Conservation (phyloP, 2,113 vertebrate species). For the Grammomys dolichurus region DNA sequence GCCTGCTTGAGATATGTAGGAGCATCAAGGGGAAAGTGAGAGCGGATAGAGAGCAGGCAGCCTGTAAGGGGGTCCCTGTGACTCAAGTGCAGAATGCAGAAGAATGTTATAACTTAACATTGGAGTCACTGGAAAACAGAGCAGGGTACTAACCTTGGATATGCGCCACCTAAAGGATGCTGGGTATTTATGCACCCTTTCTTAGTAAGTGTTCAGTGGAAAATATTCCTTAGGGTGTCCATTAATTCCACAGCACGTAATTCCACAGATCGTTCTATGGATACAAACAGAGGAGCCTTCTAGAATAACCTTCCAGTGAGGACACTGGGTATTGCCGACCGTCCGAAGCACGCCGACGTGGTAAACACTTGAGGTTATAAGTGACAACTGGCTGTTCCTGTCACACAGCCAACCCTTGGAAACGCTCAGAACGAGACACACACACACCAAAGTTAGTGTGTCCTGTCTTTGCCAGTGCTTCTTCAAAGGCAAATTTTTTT, state of each 20-base stretch:
- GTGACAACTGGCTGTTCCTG: background rate
- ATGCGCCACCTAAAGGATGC: background rate
- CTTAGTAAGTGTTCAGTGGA: background rate
- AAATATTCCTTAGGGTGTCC: background rate
- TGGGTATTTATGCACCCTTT: background rate
- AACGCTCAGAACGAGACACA: background rate
- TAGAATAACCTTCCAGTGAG: background rate
- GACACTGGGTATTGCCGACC: background rate
- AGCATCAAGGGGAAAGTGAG: background rate
- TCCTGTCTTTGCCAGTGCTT: background rate
- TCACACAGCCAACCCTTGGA: background rate
- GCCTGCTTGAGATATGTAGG: background rate
- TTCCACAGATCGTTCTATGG: background rate
- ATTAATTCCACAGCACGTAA: constrained; percentile 11
- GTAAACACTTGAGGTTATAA: background rate
- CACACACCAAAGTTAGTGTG: background rate
- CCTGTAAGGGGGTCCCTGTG: background rate
- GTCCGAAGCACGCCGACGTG: background rate
- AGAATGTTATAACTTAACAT: background rate
- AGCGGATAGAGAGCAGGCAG: background rate
- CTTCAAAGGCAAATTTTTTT: background rate
- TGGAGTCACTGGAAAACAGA: background rate
- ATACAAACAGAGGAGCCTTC: background rate
- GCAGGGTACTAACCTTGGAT: background rate
- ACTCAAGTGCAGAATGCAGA: background rate